Conservation (phyloP, 2,113 vertebrate species). For the Shinisaurus crocodilurus region DNA sequence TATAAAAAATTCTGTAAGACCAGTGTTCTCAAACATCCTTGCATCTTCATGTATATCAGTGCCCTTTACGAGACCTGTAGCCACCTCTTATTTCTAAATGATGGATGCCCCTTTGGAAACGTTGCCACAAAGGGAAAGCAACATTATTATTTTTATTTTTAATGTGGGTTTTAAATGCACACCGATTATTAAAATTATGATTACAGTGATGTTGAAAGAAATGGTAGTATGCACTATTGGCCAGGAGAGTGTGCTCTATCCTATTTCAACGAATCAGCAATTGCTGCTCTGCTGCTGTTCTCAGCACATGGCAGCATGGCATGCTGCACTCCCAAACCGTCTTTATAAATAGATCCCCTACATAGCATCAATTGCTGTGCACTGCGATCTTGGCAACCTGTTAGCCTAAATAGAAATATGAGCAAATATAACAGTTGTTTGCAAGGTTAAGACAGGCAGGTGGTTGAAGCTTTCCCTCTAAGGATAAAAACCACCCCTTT, state of each 20-base stretch:
- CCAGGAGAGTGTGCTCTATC: conserved; percentile 65
- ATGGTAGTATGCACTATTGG: background rate
- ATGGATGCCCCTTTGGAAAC: background rate
- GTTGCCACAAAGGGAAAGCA: background rate
- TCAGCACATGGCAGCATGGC: background rate
- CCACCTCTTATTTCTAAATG: too few species aligned
- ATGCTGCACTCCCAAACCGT: background rate
- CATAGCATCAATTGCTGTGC: background rate
- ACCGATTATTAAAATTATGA: background rate
- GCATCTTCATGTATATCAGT: too few species aligned
- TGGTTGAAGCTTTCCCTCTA: background rate
- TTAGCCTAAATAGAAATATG: conserved; percentile 14
- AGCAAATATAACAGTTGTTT: background rate
- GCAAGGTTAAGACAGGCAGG: background rate
- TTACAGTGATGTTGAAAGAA: background rate
- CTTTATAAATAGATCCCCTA: conserved; percentile 21
- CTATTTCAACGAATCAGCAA: conserved; percentile 38
- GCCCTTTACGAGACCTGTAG: too few species aligned
- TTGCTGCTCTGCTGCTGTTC: background rate
- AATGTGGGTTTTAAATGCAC: background rate
- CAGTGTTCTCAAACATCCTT: too few species aligned
- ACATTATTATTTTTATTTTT: background rate
- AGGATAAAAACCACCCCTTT: background rate
- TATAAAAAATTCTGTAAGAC: too few species aligned
- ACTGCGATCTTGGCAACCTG: conserved; percentile 17